These are phyloP conservation scores for Harmothoe impar DNA, from an alignment of 2,888 invertebrate genomes.

Conservation along the genomic window DNA sequence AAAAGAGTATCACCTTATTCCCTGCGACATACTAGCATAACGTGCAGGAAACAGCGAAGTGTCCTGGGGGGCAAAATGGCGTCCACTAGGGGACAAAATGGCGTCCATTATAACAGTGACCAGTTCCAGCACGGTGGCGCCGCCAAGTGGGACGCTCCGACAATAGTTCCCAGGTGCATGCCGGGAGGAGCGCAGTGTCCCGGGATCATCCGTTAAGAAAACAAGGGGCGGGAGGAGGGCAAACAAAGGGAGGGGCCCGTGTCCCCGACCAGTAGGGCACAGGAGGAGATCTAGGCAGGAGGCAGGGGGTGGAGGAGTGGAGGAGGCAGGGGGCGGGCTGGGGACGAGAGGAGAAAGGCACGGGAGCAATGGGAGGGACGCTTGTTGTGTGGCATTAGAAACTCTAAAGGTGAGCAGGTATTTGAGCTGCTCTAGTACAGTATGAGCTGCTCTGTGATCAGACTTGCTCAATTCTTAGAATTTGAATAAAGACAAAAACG, in stretches of 20 bases:
- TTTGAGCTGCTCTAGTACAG: no score
- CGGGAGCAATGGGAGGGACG: background rate
- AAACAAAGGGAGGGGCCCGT: conserved; percentile 34
- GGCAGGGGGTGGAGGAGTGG: background rate
- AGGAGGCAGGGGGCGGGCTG: background rate
- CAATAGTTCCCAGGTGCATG: conserved; percentile 26
- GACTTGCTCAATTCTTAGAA: no score
- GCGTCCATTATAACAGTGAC: no score
- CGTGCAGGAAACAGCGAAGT: no score
- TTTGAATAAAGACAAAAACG: no score
- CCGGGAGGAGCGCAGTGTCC: conserved; percentile 7
- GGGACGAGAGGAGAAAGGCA: background rate
- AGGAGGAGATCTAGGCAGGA: background rate
- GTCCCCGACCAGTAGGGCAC: background rate
- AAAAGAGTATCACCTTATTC: no score
- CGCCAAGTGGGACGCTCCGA: background rate
- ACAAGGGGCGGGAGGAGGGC: conserved; percentile 10
- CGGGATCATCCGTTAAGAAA: conserved; percentile 49
- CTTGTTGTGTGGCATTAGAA: no score
- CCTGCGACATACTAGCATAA: no score
- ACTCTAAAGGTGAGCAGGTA: no score
- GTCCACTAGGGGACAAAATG: no score
- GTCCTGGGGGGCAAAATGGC: no score
- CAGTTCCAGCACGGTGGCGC: background rate
- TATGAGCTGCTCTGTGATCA: no score